Conservation (phyloP, 1,140 invertebrate species). For the Marisa cornuarietis region DNA sequence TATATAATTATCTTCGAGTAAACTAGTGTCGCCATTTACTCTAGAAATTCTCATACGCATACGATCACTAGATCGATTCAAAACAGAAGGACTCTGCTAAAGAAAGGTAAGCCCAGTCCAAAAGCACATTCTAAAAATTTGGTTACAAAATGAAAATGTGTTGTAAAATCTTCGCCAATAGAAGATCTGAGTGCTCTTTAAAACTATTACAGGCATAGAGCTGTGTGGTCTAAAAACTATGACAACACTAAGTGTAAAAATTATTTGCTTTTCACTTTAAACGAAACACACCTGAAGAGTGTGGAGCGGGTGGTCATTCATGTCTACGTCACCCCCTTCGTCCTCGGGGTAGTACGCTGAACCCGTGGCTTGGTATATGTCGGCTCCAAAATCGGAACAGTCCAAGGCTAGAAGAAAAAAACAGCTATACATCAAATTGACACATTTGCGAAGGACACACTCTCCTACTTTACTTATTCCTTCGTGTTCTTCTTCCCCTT, state of each 20-base stretch:
- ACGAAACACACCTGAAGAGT: constrained; percentile 39
- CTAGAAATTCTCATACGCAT: background rate
- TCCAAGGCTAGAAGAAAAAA: too few relatives aligned
- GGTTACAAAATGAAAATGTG: too few relatives aligned
- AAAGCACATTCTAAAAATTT: background rate
- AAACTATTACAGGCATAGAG: background rate
- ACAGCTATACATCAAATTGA: too few relatives aligned
- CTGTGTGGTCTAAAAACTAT: too few relatives aligned
- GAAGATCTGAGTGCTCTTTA: background rate
- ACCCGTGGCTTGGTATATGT: background rate
- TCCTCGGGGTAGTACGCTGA: constrained; percentile 32
- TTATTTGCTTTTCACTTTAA: background rate
- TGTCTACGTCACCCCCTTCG: constrained; percentile 40
- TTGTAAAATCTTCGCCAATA: too few relatives aligned
- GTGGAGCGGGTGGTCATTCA: constrained; percentile 27
- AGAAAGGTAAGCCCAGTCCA: background rate
- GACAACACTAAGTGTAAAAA: background rate
- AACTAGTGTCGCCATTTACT: too few relatives aligned
- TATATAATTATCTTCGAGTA: too few relatives aligned
- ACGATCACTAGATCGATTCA: background rate
- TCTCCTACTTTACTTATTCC: too few relatives aligned
- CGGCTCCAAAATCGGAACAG: too few relatives aligned
- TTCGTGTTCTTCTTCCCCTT: too few relatives aligned
- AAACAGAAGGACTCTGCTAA: background rate
- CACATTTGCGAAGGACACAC: too few relatives aligned